These are phyloP conservation scores for Varroa destructor DNA, from an alignment of 1,140 invertebrate genomes.

Conservation along the genomic window DNA sequence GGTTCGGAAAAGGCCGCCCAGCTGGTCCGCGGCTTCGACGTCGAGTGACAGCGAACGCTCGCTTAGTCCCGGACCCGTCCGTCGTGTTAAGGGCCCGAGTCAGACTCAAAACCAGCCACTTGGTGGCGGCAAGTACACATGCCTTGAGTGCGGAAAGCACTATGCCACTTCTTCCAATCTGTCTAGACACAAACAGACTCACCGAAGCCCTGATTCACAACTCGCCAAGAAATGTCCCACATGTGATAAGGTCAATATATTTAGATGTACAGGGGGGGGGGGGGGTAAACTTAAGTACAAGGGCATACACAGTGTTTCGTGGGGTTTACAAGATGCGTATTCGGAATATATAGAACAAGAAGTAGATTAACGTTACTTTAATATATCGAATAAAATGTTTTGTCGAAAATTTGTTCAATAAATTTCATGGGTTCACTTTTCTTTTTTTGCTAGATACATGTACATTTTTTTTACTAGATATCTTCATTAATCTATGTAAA, in stretches of 20 bases:
- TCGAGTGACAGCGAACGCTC: slow-evolving; percentile 23
- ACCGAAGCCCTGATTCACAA: slow-evolving; percentile 76
- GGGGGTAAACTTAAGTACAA: too few species aligned
- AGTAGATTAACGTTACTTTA: too few species aligned
- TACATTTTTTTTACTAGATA: too few species aligned
- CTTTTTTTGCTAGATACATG: too few species aligned
- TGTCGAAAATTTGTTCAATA: too few species aligned
- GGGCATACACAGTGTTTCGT: too few species aligned
- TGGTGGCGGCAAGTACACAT: slow-evolving; percentile 57
- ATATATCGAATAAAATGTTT: too few species aligned
- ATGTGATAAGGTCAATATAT: slow-evolving; percentile 55
- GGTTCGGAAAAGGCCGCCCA: not conserved
- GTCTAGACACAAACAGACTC: slow-evolving; percentile 89
- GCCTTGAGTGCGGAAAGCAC: slow-evolving; percentile 86
- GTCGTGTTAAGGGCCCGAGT: too few species aligned
- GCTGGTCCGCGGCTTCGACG: slow-evolving; percentile 11
- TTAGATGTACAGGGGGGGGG: not conserved
- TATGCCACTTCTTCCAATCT: slow-evolving; percentile 91
- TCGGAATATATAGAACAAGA: too few species aligned
- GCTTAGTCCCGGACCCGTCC: not conserved
- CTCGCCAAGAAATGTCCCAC: slow-evolving; percentile 83
- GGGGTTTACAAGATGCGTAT: too few species aligned
- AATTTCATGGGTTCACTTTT: too few species aligned
- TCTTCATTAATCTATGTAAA: too few species aligned
- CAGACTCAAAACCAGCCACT: slow-evolving; percentile 51